phyloP scores from a whole-genome alignment of 2,888 invertebrate species.

The Lordiphosa andalusiaca region DNA sequence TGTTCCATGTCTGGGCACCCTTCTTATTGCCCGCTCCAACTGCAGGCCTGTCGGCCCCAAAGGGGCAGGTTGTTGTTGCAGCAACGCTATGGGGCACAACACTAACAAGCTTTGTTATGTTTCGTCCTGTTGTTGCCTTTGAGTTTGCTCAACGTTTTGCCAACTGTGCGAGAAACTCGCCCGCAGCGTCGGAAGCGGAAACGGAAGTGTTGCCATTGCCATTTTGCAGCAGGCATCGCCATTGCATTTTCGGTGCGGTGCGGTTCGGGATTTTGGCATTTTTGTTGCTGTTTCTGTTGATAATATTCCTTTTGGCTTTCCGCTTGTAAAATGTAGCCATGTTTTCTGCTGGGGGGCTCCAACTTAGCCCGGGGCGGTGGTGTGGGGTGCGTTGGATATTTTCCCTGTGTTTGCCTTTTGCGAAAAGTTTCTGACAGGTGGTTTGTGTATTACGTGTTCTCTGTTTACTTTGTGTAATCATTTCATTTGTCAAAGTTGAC shows the following conservation, averaged over 20 bases:
- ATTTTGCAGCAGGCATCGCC: slow-evolving; percentile 60
- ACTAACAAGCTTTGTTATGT: slow-evolving; percentile 72
- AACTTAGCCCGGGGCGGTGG: slow-evolving; percentile 7
- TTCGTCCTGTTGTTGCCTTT: slow-evolving; percentile 45
- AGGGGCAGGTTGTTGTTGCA: slow-evolving; percentile 25
- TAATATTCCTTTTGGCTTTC: slow-evolving; percentile 70
- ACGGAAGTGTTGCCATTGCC: slow-evolving; percentile 75
- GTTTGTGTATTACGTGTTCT: slow-evolving; percentile 56
- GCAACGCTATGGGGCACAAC: slow-evolving; percentile 43
- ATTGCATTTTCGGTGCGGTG: slow-evolving; percentile 48
- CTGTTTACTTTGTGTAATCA: slow-evolving; percentile 71
- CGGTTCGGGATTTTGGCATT: slow-evolving; percentile 20
- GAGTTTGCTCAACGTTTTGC: slow-evolving; percentile 69
- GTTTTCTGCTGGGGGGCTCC: slow-evolving; percentile 31
- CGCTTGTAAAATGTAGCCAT: slow-evolving; percentile 61
- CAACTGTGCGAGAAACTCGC: slow-evolving; percentile 62
- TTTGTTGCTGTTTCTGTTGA: slow-evolving; percentile 43
- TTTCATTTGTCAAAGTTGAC: slow-evolving; percentile 73
- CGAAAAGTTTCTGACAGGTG: slow-evolving; percentile 67
- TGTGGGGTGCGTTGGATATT: background rate
- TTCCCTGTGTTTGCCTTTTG: slow-evolving; percentile 31
- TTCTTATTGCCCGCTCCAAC: slow-evolving; percentile 5
- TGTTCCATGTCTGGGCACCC: slow-evolving; percentile 38
- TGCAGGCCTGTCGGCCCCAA: slow-evolving; percentile 15
- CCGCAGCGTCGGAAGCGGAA: slow-evolving; percentile 70